These are phyloP conservation scores for Falco columbarius DNA, from an alignment of 2,797 vertebrate species.

Conservation along the genomic window DNA sequence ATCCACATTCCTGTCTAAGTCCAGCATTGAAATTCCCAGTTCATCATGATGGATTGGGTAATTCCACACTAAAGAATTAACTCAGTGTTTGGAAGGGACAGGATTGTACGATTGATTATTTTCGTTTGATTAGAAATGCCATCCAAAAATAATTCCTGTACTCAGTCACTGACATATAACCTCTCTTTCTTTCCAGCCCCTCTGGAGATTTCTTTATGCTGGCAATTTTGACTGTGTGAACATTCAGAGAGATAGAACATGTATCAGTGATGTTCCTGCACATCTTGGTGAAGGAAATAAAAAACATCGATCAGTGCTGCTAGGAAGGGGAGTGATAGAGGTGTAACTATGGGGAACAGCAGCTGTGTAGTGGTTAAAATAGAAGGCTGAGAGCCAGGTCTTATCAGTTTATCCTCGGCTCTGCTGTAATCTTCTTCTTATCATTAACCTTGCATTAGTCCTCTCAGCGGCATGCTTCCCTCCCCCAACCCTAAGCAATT, in stretches of 20 bases:
- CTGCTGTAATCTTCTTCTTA: constrained; percentile 44
- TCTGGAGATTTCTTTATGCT: background rate
- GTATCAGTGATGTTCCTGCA: background rate
- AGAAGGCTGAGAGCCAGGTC: constrained; percentile 20
- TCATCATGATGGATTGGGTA: constrained; percentile 35
- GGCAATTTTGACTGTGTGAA: background rate
- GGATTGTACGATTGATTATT: constrained; percentile 45
- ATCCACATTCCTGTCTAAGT: constrained; percentile 37
- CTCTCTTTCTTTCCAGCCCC: background rate
- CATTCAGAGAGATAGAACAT: background rate
- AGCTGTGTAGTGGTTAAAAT: constrained; percentile 41
- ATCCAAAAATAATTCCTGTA: constrained; percentile 15
- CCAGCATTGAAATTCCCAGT: constrained; percentile 27
- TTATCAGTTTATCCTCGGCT: constrained; percentile 40
- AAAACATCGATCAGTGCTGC: background rate
- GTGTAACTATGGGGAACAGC: background rate
- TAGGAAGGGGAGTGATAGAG: background rate
- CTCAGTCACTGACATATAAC: background rate
- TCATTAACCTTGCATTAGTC: constrained; percentile 47
- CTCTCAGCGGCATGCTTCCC: constrained; percentile 8
- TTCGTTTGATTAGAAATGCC: constrained; percentile 52
- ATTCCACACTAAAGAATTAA: constrained; percentile 49
- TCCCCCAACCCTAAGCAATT: background rate
- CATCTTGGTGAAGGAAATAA: background rate
- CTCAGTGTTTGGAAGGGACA: constrained; percentile 21